phyloP scores from a whole-genome alignment of 1,140 invertebrate genomes.

The Eupristina koningsbergeri region DNA sequence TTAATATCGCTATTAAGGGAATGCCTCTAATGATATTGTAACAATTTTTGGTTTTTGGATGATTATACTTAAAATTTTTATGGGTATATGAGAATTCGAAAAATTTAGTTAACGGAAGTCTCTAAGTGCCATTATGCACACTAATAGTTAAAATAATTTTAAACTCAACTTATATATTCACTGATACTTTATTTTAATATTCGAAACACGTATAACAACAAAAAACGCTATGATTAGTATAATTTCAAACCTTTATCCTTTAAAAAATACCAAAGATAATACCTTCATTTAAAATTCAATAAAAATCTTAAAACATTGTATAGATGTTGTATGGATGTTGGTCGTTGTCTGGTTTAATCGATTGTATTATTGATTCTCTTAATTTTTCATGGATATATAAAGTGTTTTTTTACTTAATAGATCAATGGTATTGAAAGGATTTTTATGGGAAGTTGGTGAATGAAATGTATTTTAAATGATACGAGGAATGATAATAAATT shows the following conservation, averaged over 20 bases:
- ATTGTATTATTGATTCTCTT: not conserved
- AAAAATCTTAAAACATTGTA: not conserved
- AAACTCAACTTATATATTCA: not conserved
- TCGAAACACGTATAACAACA: too few species aligned
- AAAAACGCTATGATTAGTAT: not conserved
- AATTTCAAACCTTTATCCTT: not conserved
- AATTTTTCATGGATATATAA: slow-evolving; percentile 8
- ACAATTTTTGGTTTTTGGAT: not conserved
- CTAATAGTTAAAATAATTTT: not conserved
- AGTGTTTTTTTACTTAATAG: not conserved
- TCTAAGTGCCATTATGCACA: not conserved
- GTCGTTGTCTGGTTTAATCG: slow-evolving; percentile 4
- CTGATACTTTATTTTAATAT: not conserved
- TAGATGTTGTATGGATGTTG: not conserved
- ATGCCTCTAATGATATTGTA: not conserved
- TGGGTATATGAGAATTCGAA: not conserved
- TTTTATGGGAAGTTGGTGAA: not conserved
- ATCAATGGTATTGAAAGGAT: slow-evolving; percentile 15
- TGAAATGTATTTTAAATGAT: slow-evolving; percentile 12
- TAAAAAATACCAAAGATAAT: not conserved
- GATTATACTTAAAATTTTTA: not conserved
- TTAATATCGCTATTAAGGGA: too few species aligned
- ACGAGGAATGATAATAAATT: slow-evolving; percentile 21
- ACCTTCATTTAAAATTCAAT: not conserved
- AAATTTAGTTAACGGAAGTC: not conserved